A percentile compares a stretch with the other conserved stretches of the same genome.
Conservation (phyloP, 2,113 vertebrate genomes). For the Oreotrochilus melanogaster region DNA sequence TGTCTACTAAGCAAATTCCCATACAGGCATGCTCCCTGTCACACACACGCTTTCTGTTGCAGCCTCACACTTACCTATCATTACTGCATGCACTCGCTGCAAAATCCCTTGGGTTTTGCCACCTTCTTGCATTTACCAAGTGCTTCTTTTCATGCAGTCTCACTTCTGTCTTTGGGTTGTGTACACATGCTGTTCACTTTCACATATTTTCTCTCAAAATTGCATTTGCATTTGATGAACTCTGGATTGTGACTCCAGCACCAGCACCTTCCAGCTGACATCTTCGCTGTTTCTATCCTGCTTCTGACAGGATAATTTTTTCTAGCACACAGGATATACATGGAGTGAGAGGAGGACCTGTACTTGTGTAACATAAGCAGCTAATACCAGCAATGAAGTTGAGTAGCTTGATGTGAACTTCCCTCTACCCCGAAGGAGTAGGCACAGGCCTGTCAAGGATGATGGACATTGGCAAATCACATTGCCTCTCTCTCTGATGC, state of each 20-base stretch:
- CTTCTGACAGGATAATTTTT: background rate
- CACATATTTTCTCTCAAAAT: background rate
- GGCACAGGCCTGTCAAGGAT: background rate
- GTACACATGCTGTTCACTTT: background rate
- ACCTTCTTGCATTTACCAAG: background rate
- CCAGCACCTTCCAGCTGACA: slow-evolving; percentile 22
- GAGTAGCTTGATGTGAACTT: background rate
- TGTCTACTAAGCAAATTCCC: background rate
- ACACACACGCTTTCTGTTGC: background rate
- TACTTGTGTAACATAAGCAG: background rate
- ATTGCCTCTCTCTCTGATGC: background rate
- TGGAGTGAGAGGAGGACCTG: background rate
- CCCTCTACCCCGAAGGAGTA: background rate
- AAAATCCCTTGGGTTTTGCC: background rate
- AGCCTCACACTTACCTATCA: background rate
- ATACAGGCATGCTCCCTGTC: background rate
- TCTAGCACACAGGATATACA: background rate
- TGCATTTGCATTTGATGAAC: background rate
- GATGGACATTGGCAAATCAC: background rate
- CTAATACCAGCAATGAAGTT: slow-evolving; percentile 3
- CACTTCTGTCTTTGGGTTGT: background rate
- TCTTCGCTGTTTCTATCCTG: background rate
- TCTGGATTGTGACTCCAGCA: background rate
- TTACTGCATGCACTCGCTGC: background rate
- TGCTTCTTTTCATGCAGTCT: background rate